Percentiles rank a stretch among this genome's conserved stretches.
Conservation (phyloP, 2,797 vertebrate genomes). For the Cyclura pinguis region DNA sequence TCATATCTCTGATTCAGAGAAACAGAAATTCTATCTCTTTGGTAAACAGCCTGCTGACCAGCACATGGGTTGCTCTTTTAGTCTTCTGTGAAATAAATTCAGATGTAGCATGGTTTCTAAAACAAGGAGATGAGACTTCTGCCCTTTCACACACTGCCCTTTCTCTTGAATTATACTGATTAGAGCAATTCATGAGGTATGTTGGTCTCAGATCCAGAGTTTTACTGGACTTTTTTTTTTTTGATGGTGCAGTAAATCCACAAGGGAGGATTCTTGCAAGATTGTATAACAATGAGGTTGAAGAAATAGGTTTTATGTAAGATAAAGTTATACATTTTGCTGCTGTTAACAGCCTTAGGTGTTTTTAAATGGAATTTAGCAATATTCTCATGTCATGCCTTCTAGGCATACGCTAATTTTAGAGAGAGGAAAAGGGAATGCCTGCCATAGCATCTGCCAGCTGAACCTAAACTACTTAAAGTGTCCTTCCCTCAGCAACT, state of each 20-base stretch:
- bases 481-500: not conserved
- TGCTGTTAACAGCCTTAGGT: not conserved
- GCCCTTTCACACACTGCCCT: conserved; percentile 18
- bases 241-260: conserved; percentile 14
- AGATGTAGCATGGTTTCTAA: conserved; percentile 1
- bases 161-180: not conserved
- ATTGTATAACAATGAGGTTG: not conserved
- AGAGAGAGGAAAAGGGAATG: not conserved
- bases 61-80: not conserved
- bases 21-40: conserved; percentile 20
- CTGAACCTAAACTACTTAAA: not conserved
- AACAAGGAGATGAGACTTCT: conserved; percentile 3
- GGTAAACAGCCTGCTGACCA: conserved; percentile 21
- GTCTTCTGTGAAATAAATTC: not conserved
- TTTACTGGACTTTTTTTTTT: not conserved
- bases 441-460: not conserved
- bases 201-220: conserved; percentile 2
- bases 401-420: not conserved
- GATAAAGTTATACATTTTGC: not conserved
- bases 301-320: not conserved
- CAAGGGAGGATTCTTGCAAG: not conserved
- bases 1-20: conserved; percentile 21
- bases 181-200: not conserved
- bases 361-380: not conserved
- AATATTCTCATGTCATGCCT: too few relatives aligned